Evolutionary conservation across 1,140 invertebrate genomes (phyloP).

Genomic region (Aphaenogaster ashmeadi): DNA sequence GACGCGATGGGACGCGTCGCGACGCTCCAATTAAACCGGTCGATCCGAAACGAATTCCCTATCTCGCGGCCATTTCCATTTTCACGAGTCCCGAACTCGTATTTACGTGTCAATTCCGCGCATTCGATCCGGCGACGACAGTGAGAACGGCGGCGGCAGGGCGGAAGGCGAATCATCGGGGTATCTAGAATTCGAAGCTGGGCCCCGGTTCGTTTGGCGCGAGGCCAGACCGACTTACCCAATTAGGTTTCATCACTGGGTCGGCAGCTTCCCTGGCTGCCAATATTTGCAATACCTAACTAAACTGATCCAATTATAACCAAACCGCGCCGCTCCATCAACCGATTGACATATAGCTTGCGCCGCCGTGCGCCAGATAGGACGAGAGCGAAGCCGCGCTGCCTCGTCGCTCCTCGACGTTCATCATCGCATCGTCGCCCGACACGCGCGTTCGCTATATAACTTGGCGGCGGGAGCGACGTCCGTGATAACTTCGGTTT

Average conservation of each 20-base stretch:
- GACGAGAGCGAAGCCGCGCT: constrained; percentile 12
- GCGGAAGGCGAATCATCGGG: constrained; percentile 58
- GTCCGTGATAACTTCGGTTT: constrained; percentile 47
- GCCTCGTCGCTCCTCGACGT: constrained; percentile 4
- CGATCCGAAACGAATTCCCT: constrained; percentile 70
- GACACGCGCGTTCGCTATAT: constrained; percentile 1
- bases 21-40: constrained; percentile 74
- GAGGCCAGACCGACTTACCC: constrained; percentile 85
- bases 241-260: constrained; percentile 86
- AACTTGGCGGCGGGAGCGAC: constrained; percentile 13
- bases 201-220: constrained; percentile 79
- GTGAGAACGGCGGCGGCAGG: background rate
- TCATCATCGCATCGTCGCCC: constrained; percentile 37
- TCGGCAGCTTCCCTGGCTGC: constrained; percentile 84
- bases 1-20: constrained; percentile 27
- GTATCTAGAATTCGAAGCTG: constrained; percentile 76
- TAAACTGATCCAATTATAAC: constrained; percentile 85
- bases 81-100: constrained; percentile 64
- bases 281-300: constrained; percentile 86
- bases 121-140: constrained; percentile 22
- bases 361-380: constrained; percentile 65
- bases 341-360: constrained; percentile 76
- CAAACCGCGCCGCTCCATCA: constrained; percentile 77
- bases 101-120: constrained; percentile 76
- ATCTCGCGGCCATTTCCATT: constrained; percentile 69